phyloP scores from a whole-genome alignment of 2,113 vertebrate species.

The Cepphus grylle region DNA sequence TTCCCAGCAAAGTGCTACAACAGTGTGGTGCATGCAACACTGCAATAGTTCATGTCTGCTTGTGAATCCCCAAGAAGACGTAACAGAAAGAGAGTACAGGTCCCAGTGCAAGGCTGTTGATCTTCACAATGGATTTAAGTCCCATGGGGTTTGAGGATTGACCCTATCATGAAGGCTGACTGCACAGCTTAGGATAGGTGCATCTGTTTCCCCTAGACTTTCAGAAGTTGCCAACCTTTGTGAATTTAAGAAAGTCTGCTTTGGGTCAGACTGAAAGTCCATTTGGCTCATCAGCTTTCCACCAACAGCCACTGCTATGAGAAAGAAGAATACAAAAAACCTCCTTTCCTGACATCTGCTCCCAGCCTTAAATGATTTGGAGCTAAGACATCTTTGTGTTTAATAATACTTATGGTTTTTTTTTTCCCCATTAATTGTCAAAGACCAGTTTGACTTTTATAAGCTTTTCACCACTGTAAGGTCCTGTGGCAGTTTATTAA shows the following conservation, averaged over 20 bases:
- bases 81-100: background rate
- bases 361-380: background rate
- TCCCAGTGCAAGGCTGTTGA: background rate
- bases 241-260: background rate
- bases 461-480: background rate
- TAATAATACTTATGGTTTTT: background rate
- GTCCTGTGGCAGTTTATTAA: background rate
- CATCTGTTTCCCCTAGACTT: background rate
- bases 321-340: background rate
- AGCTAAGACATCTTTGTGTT: background rate
- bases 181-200: background rate
- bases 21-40: background rate
- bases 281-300: background rate
- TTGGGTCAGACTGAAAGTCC: background rate
- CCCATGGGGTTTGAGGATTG: background rate
- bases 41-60: background rate
- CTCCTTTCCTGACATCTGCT: background rate
- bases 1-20: background rate
- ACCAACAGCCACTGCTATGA: background rate
- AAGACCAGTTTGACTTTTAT: background rate
- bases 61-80: background rate
- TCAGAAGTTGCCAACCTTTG: background rate
- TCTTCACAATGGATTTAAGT: background rate
- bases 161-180: background rate
- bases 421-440: background rate